These are phyloP conservation scores for Drosophila tanythrix DNA, from an alignment of 2,888 invertebrate genomes.

Conservation along the genomic window DNA sequence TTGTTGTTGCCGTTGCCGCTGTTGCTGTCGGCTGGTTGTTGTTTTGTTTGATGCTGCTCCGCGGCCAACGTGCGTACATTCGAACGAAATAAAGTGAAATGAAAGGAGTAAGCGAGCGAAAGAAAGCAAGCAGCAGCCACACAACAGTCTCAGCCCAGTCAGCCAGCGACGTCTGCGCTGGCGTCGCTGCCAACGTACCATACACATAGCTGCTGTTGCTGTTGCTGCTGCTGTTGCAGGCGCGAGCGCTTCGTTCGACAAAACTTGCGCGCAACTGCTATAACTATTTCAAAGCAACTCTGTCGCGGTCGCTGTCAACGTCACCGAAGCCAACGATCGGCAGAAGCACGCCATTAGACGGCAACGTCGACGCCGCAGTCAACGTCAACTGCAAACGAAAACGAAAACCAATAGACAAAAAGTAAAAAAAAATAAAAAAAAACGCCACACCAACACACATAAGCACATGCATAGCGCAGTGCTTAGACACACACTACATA, in stretches of 20 bases:
- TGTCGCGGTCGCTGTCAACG: slow-evolving; percentile 22
- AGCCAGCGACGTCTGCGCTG: slow-evolving; percentile 54
- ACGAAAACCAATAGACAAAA: slow-evolving; percentile 80
- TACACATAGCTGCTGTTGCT: slow-evolving; percentile 11
- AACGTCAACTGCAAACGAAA: slow-evolving; percentile 73
- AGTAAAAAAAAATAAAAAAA: slow-evolving; percentile 41
- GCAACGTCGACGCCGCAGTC: slow-evolving; percentile 25
- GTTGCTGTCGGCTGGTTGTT: slow-evolving; percentile 44
- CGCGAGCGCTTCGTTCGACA: slow-evolving; percentile 40
- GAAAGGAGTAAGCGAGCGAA: slow-evolving; percentile 85
- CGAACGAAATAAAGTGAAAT: slow-evolving; percentile 85
- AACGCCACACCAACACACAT: slow-evolving; percentile 43
- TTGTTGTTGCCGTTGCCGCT: slow-evolving; percentile 38
- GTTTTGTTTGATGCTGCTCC: slow-evolving; percentile 74
- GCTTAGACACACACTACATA: slow-evolving; percentile 33
- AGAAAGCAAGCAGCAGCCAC: slow-evolving; percentile 85
- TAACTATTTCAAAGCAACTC: slow-evolving; percentile 46
- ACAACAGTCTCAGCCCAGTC: slow-evolving; percentile 64
- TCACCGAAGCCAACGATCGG: slow-evolving; percentile 57
- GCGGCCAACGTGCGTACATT: slow-evolving; percentile 85
- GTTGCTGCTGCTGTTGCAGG: slow-evolving; percentile 36
- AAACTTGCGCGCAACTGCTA: slow-evolving; percentile 56
- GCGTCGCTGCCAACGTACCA: slow-evolving; percentile 42
- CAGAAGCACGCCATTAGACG: slow-evolving; percentile 36
- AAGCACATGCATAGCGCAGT: slow-evolving; percentile 42